Percentiles rank a stretch among this genome's conserved stretches.
Evolutionary conservation across 1,140 invertebrate species (phyloP).

Genomic region (Coptotermes formosanus): DNA sequence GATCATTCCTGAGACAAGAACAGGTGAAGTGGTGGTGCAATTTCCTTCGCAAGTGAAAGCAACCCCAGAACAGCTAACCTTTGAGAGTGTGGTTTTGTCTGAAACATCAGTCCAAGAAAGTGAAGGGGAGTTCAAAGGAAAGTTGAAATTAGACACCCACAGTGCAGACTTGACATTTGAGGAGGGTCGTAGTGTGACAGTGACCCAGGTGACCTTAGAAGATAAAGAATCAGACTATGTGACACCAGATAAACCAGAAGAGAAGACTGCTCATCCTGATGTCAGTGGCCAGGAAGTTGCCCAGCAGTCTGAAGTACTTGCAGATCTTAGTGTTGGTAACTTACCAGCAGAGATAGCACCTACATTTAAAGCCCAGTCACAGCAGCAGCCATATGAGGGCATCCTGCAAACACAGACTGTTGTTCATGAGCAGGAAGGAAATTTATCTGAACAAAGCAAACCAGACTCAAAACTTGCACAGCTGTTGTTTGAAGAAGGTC

Average conservation of each 20-base stretch:
- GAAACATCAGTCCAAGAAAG: constrained; percentile 38
- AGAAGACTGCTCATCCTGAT: constrained; percentile 47
- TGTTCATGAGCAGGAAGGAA: constrained; percentile 33
- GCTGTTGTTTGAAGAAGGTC: constrained; percentile 32
- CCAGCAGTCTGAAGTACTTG: constrained; percentile 47
- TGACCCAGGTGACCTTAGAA: constrained; percentile 50
- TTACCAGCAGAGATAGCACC: constrained; percentile 23
- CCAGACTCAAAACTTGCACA: constrained; percentile 33
- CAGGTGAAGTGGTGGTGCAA: constrained; percentile 40
- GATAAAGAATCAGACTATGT: constrained; percentile 44
- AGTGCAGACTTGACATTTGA: constrained; percentile 46
- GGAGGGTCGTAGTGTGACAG: constrained; percentile 49
- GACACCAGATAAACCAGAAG: constrained; percentile 42
- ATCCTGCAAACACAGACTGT: constrained; percentile 19
- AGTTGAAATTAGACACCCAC: constrained; percentile 31
- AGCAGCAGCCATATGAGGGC: constrained; percentile 25
- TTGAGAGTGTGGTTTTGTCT: constrained; percentile 43
- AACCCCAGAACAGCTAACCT: constrained; percentile 38
- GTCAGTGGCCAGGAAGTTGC: constrained; percentile 47
- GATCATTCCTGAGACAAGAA: constrained; percentile 41
- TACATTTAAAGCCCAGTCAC: constrained; percentile 22
- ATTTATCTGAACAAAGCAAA: constrained; percentile 30
- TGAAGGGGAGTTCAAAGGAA: constrained; percentile 32
- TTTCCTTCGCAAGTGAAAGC: constrained; percentile 39
- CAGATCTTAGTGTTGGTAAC: constrained; percentile 37